Percentiles rank a stretch among this genome's conserved stretches.
phyloP scores from a whole-genome alignment of 2,888 invertebrate species.

The Bombylius major region DNA sequence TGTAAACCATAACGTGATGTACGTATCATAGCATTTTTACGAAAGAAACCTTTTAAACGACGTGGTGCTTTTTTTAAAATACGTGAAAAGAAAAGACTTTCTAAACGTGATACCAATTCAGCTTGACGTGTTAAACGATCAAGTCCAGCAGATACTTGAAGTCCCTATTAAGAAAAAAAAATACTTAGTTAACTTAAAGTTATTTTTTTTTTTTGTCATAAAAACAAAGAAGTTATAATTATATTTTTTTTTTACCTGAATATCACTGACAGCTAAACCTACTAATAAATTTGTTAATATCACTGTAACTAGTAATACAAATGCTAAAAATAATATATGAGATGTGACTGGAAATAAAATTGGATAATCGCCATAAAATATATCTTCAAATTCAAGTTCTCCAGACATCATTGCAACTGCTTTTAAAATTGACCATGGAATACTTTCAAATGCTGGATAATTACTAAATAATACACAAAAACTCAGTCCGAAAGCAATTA shows the following conservation, averaged over 20 bases:
- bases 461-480: slow-evolving; percentile 73
- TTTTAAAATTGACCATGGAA: slow-evolving; percentile 49
- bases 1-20: slow-evolving; percentile 60
- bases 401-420: slow-evolving; percentile 84
- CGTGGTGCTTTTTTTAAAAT: slow-evolving; percentile 53
- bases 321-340: slow-evolving; percentile 61
- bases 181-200: neutral
- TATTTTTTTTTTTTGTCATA: too few species aligned
- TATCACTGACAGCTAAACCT: slow-evolving; percentile 75
- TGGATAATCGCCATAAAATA: slow-evolving; percentile 51
- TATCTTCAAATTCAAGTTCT: slow-evolving; percentile 72
- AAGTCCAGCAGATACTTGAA: slow-evolving; percentile 66
- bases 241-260: slow-evolving; percentile 42
- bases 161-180: slow-evolving; percentile 36
- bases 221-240: too few species aligned
- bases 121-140: slow-evolving; percentile 71
- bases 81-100: slow-evolving; percentile 70
- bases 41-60: slow-evolving; percentile 50
- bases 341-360: slow-evolving; percentile 59
- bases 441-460: slow-evolving; percentile 54
- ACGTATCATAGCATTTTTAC: slow-evolving; percentile 61
- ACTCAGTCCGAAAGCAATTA: slow-evolving; percentile 67
- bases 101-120: slow-evolving; percentile 67
- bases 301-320: slow-evolving; percentile 67
- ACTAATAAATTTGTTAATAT: slow-evolving; percentile 73